Evolutionary conservation across 2,797 vertebrate species (phyloP).

Genomic region (Erethizon dorsatum): DNA sequence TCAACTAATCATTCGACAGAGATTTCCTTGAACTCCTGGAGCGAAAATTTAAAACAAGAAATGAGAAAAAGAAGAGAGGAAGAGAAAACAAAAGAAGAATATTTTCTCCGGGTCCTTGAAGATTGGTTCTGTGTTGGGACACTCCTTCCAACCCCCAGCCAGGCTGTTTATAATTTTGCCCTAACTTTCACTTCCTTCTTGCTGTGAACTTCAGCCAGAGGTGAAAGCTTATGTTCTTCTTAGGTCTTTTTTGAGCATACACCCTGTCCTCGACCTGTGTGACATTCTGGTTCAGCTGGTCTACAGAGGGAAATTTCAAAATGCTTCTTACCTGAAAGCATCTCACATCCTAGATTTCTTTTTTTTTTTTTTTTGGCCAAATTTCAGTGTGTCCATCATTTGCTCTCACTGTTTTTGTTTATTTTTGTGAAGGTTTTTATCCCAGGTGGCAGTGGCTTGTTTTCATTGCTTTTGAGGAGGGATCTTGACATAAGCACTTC

Average conservation of each 20-base stretch:
- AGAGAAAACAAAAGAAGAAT: not conserved
- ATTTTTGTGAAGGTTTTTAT: not conserved
- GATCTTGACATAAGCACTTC: conserved; percentile 14
- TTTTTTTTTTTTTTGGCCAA: not conserved
- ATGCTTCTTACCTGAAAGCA: not conserved
- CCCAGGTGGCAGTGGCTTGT: not conserved
- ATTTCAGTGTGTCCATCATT: not conserved
- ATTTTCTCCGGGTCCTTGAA: not conserved
- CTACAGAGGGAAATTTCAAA: conserved; percentile 5
- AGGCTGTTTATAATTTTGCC: not conserved
- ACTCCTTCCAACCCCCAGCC: not conserved
- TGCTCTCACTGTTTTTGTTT: not conserved
- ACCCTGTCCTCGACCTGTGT: not conserved
- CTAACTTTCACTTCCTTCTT: conserved; percentile 39
- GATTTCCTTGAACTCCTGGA: not conserved
- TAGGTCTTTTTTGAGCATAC: not conserved
- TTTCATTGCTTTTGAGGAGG: conserved; percentile 57
- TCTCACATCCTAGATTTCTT: not conserved
- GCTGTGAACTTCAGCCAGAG: not conserved
- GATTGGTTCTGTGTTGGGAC: not conserved
- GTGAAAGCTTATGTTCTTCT: not conserved
- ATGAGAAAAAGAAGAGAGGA: not conserved
- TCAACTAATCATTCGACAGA: conserved; percentile 35
- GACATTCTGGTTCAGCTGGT: conserved; percentile 14
- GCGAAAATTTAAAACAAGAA: not conserved